phyloP scores from a whole-genome alignment of 2,113 vertebrate species.

The Prunella himalayana region DNA sequence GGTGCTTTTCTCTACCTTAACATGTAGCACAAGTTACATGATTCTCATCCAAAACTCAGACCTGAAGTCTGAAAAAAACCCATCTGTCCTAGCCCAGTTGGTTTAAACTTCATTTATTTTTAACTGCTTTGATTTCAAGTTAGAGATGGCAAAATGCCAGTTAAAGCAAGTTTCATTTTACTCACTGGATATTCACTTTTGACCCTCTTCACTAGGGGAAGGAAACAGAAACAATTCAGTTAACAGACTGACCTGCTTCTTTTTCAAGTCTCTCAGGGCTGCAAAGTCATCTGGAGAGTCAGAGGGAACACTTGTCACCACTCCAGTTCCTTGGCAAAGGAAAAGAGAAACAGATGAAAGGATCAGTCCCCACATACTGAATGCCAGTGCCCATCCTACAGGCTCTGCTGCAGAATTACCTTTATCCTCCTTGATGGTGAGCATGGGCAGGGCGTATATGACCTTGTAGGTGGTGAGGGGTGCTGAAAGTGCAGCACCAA shows the following conservation, averaged over 20 bases:
- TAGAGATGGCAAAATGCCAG: not conserved
- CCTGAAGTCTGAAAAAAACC: not conserved
- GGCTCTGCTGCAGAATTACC: constrained; percentile 68
- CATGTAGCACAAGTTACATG: not conserved
- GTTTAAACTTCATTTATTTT: not conserved
- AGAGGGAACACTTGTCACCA: constrained; percentile 96
- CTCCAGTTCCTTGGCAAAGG: constrained; percentile 83
- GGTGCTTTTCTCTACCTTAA: not conserved
- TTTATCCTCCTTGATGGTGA: constrained; percentile 98
- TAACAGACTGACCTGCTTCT: constrained; percentile 83
- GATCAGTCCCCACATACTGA: not conserved
- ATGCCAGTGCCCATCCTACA: not conserved
- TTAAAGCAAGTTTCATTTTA: not conserved
- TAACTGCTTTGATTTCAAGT: not conserved
- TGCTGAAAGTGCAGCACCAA: constrained; percentile 85
- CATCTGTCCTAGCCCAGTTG: not conserved
- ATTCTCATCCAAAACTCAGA: not conserved
- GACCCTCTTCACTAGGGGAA: not conserved
- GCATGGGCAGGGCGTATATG: constrained; percentile 92
- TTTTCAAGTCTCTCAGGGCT: constrained; percentile 92
- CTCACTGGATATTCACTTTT: not conserved
- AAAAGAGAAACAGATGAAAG: not conserved
- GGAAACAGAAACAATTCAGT: not conserved
- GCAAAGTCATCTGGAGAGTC: constrained; percentile 94
- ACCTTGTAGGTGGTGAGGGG: constrained; percentile 87